Evolutionary conservation across 2,888 invertebrate genomes (phyloP).

Genomic region (Biston betularia): DNA sequence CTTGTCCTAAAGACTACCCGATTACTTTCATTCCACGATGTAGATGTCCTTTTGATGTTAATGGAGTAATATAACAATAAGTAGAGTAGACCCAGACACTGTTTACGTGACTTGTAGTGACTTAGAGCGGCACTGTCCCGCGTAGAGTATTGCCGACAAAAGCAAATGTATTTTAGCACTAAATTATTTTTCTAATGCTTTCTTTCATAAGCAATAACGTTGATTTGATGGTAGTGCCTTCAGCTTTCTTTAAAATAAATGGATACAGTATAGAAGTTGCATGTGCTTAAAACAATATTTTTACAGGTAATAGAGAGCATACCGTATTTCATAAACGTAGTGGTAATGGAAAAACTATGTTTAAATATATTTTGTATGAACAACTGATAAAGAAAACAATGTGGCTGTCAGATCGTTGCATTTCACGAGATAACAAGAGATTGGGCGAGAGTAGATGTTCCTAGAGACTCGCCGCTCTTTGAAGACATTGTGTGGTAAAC

Average conservation of each 20-base stretch:
- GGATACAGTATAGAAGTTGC: conserved; percentile 76
- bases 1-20: conserved; percentile 47
- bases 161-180: conserved; percentile 71
- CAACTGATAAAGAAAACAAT: conserved; percentile 67
- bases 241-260: conserved; percentile 76
- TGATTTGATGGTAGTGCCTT: conserved; percentile 84
- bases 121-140: conserved; percentile 67
- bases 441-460: conserved; percentile 73
- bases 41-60: conserved; percentile 64
- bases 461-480: conserved; percentile 75
- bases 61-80: conserved; percentile 53
- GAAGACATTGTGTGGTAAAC: conserved; percentile 70
- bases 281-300: conserved; percentile 83
- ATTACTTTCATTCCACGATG: conserved; percentile 65
- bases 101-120: conserved; percentile 65
- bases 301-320: conserved; percentile 82
- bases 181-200: conserved; percentile 83
- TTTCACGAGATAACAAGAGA: conserved; percentile 74
- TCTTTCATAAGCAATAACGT: conserved; percentile 82
- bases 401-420: conserved; percentile 83
- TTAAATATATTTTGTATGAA: conserved; percentile 77
- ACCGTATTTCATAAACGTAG: conserved; percentile 82
- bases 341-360: conserved; percentile 75
- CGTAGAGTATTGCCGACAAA: conserved; percentile 68
- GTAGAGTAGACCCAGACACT: conserved; percentile 51